Evolutionary conservation across 2,888 invertebrate species (phyloP), one percentile per base, ranked within the genome.

Genomic region (Tiphia femorata): DNA sequence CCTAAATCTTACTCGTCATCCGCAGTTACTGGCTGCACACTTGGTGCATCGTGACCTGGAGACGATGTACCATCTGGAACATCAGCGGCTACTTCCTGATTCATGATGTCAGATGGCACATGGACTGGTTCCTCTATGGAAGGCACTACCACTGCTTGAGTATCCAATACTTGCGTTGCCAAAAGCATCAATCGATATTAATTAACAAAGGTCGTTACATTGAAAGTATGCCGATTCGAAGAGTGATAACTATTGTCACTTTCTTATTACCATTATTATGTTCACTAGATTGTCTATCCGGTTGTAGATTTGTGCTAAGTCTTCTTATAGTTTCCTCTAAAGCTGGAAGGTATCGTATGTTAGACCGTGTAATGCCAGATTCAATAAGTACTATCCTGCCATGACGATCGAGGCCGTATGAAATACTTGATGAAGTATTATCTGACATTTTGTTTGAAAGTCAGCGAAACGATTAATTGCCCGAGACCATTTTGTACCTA

Each of bases 1-100:
- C n/a, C 19, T n/a, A 4, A 1, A 14, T 67, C 79, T 69, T 71
- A 82, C 82, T 82, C 81, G 37, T 83, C 83, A 25, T 82, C 81
- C 12, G 76, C 67, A 41, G 75, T 81, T 49, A 78, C 58, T 23
- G 75, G 70, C 40, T 76, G 69, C 37, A 74, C 70, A 58, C 72
- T 77, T 12, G 76, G 69, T 46, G 78, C 75, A n/a, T n/a, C n/a
- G 58, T 78, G 77, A 62, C 72, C 75, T 2, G 78, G 77, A 3
- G 82, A 79, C 8, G 79, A 73, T 17, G 78, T 76, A 38, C 81
- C 81, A 63, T 82, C 82, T 12, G 78, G 80, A 12, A 78, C 73
- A 58, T 82, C 83, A 17, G 68, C 68, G 3, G 78, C 74, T 25
- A 77, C 65, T 62, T 77, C 77, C 27, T 59, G n/a, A n/a, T n/a